These are phyloP conservation scores for Netelia melanura DNA, from an alignment of 2,888 invertebrate genomes.

Conservation along the genomic window DNA sequence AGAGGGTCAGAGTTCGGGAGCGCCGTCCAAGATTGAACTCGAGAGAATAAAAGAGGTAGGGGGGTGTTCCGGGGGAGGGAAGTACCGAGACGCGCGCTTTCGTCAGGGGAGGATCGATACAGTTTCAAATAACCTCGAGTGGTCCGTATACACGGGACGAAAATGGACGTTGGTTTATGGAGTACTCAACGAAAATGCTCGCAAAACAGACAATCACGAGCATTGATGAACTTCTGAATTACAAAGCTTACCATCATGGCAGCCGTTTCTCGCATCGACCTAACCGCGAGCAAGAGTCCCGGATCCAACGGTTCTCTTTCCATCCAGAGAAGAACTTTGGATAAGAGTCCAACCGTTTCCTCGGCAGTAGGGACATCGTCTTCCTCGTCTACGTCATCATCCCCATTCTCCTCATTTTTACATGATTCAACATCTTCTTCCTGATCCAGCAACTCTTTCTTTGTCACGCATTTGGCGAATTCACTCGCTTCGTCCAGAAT, in stretches of 20 bases:
- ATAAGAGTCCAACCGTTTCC: slow-evolving; percentile 83
- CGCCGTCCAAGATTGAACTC: slow-evolving; percentile 10
- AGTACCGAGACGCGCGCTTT: slow-evolving; percentile 29
- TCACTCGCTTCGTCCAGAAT: slow-evolving; percentile 78
- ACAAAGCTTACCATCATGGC: slow-evolving; percentile 81
- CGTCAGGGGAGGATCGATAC: slow-evolving; percentile 51
- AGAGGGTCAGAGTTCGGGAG: slow-evolving; percentile 21
- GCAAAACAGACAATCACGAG: neutral
- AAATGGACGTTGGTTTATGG: slow-evolving; percentile 14
- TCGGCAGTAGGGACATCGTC: slow-evolving; percentile 80
- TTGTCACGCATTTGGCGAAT: slow-evolving; percentile 73
- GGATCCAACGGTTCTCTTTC: slow-evolving; percentile 85
- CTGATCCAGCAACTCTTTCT: slow-evolving; percentile 73
- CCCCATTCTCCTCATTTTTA: slow-evolving; percentile 69
- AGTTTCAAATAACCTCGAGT: slow-evolving; percentile 51
- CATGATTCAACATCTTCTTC: slow-evolving; percentile 69
- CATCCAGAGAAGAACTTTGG: slow-evolving; percentile 85
- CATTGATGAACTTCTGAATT: slow-evolving; percentile 1
- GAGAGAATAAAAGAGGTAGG: slow-evolving; percentile 23
- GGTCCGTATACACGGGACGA: slow-evolving; percentile 33
- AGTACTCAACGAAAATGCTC: slow-evolving; percentile 11
- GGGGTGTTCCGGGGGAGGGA: slow-evolving; percentile 1
- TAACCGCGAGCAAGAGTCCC: slow-evolving; percentile 80
- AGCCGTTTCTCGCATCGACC: slow-evolving; percentile 83
- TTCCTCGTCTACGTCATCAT: slow-evolving; percentile 73